Percentiles rank a stretch among this genome's conserved stretches.
These are phyloP conservation scores for Struthio camelus DNA, from an alignment of 2,113 vertebrate species.

Conservation along the genomic window DNA sequence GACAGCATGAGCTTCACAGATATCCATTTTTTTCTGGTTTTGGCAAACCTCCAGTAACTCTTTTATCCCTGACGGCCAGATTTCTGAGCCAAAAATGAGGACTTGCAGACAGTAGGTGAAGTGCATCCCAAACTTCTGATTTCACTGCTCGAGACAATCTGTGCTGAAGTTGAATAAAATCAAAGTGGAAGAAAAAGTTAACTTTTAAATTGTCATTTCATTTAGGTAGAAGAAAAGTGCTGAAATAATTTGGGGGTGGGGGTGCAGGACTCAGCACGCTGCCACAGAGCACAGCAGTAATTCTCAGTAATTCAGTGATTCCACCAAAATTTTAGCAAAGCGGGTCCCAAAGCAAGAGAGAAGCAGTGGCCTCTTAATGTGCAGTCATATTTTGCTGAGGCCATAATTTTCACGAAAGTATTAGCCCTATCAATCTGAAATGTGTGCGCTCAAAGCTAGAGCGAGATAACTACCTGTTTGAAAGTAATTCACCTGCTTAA, in stretches of 20 bases:
- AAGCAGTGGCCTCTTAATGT: background rate
- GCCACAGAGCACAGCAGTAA: no score
- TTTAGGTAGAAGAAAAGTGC: background rate
- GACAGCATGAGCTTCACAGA: background rate
- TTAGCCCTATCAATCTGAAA: background rate
- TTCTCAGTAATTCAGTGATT: background rate
- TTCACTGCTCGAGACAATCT: background rate
- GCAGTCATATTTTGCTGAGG: background rate
- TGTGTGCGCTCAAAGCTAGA: background rate
- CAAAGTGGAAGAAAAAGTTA: background rate
- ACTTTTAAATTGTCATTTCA: background rate
- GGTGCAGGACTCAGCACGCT: no score
- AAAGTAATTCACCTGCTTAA: background rate
- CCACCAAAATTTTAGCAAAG: background rate
- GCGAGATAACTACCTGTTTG: background rate
- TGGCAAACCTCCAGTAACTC: background rate
- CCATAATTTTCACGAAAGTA: background rate
- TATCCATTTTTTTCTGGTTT: background rate
- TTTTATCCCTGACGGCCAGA: background rate
- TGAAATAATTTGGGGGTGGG: no score
- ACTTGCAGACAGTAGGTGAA: background rate
- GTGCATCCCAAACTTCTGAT: background rate
- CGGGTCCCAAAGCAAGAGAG: background rate
- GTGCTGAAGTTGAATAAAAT: background rate
- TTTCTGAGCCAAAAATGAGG: background rate